Percentiles rank a stretch among this genome's conserved stretches.
phyloP scores from a whole-genome alignment of 2,797 vertebrate genomes.

The Lithobates pipiens region DNA sequence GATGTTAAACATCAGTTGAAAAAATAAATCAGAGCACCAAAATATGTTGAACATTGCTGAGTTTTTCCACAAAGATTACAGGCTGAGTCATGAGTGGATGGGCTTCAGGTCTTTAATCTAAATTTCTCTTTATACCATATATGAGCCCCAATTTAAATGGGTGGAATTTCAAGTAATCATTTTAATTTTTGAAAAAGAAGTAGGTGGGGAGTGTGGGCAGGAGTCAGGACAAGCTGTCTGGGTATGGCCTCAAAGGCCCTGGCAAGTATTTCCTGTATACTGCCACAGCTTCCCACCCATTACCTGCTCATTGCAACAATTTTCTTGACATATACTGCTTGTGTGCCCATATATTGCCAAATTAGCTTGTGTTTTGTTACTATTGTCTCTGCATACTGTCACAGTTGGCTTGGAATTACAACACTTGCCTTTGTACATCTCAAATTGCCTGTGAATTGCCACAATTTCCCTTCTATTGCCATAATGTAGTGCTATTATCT shows the following conservation, averaged over 20 bases:
- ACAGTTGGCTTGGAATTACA: too few relatives aligned
- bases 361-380: too few relatives aligned
- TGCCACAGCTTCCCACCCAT: not conserved
- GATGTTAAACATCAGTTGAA: conserved; percentile 58
- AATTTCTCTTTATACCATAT: conserved; percentile 8
- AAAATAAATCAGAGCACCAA: conserved; percentile 50
- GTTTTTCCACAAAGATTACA: conserved; percentile 44
- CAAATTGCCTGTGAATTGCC: too few relatives aligned
- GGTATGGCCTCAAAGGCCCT: not conserved
- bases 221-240: not conserved
- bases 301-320: not conserved
- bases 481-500: too few relatives aligned
- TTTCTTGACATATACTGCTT: too few relatives aligned
- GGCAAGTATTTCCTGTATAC: not conserved
- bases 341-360: too few relatives aligned
- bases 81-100: conserved; percentile 40
- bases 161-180: not conserved
- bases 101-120: conserved; percentile 13
- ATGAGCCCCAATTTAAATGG: not conserved
- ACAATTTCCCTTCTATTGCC: too few relatives aligned
- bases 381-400: too few relatives aligned
- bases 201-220: not conserved
- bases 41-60: conserved; percentile 17
- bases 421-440: too few relatives aligned
- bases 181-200: not conserved